These are phyloP conservation scores for Lichenostomus cassidix DNA, from an alignment of 2,113 vertebrate species.

Conservation along the genomic window DNA sequence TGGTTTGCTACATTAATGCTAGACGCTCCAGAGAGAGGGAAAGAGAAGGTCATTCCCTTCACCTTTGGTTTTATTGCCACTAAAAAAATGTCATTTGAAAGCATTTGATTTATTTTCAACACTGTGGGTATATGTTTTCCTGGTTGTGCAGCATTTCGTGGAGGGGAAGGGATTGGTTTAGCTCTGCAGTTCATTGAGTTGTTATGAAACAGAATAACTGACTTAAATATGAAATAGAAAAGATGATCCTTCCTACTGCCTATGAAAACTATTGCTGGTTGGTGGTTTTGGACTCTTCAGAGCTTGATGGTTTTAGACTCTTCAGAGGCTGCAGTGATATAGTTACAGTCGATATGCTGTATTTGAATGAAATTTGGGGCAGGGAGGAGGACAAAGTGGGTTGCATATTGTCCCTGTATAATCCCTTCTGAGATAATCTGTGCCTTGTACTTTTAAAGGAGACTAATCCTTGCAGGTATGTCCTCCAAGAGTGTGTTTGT, in stretches of 20 bases:
- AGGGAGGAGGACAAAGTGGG: not conserved
- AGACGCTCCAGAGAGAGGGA: not conserved
- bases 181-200: not conserved
- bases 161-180: not conserved
- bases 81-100: not conserved
- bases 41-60: not conserved
- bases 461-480: constrained; percentile 32
- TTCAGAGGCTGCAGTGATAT: not conserved
- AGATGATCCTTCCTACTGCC: not conserved
- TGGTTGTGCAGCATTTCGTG: not conserved
- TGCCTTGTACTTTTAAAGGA: constrained; percentile 14
- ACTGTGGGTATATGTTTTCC: not conserved
- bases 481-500: not conserved
- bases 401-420: not conserved
- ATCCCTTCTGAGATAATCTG: constrained; percentile 25
- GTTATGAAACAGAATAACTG: not conserved
- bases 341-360: not conserved
- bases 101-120: not conserved
- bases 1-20: not conserved
- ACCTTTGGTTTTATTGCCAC: not conserved
- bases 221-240: not conserved
- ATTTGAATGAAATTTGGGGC: not conserved
- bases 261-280: not conserved
- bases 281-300: not conserved
- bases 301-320: not conserved